Evolutionary conservation across 2,797 vertebrate species (phyloP), one percentile per base, ranked within the genome.

Genomic region (Poeciliopsis infans): DNA sequence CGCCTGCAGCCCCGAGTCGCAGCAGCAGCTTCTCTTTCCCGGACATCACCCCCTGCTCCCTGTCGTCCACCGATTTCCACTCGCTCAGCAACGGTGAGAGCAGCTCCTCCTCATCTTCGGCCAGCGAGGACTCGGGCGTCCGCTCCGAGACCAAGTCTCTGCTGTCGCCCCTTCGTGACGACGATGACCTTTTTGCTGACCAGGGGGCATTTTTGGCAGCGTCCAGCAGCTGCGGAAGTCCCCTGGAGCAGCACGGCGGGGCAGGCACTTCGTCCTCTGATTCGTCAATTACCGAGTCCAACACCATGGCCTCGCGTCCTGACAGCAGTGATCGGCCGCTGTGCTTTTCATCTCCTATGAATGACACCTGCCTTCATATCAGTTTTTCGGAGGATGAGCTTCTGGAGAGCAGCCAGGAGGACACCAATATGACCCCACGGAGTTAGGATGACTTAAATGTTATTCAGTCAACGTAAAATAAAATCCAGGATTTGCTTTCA

Each of bases 341-440:
- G 75, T 93, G 94, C 23, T 93, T 96, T 88, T 94, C 91, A 43
- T 91, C 93, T 0, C 92, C 92, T 0, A 49, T 93, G 1, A 94
- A 97, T 0, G 94, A 97, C 25, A 98, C 97, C 70, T 94, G 96
- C 89, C 93, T 97, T 80, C 97, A 97, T 88, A 97, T 97, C 93
- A 97, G 97, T 75, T 95, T 98, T 85, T 97, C 97, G 0, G 97
- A 98, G 78, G 97, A 97, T 3, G 96, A 97, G 90, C 90, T 96
- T 76, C 91, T 94, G 79, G 95, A 96, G 77, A 92, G 91, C 72
- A 84, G 78, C 79, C 85, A 91, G 55, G 95, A 93, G n/a, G 92
- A 94, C 51, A 74, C 87, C 1, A 23, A 64, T 0, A 75, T 86
- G 78, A 89, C 94, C 5, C 92, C 92, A 82, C 83, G 76, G 57